phyloP scores from a whole-genome alignment of 2,113 vertebrate species.

The Psilopsiagon aymara region DNA sequence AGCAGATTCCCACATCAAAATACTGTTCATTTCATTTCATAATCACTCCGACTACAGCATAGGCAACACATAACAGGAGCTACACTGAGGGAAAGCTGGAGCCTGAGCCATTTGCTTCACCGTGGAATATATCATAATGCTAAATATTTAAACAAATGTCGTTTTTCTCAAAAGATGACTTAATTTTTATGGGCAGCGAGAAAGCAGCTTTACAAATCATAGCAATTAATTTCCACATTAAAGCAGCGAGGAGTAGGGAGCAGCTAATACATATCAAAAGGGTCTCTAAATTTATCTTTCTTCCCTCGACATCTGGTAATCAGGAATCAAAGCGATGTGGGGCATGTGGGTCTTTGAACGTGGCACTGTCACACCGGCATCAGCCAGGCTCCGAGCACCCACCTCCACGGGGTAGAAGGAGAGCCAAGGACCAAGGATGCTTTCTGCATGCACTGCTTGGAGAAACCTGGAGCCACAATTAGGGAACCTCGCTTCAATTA shows the following conservation, averaged over 20 bases:
- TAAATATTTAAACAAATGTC: background rate
- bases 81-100: background rate
- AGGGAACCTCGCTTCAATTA: background rate
- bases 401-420: background rate
- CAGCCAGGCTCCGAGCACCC: background rate
- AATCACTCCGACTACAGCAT: too few relatives aligned
- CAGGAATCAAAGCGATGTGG: background rate
- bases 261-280: background rate
- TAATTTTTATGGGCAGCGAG: background rate
- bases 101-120: background rate
- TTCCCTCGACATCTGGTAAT: background rate
- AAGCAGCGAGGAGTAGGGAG: background rate
- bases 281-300: background rate
- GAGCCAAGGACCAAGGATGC: background rate
- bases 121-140: background rate
- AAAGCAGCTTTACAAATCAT: background rate
- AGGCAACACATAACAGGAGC: background rate
- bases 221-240: background rate
- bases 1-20: background rate
- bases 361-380: accelerated
- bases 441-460: background rate
- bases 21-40: accelerated
- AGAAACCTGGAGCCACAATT: background rate
- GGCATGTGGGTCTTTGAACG: background rate
- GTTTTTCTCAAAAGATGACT: background rate